Evolutionary conservation across 2,888 invertebrate genomes (phyloP), one percentile per base, ranked within the genome.

Genomic region (Thera obeliscata): DNA sequence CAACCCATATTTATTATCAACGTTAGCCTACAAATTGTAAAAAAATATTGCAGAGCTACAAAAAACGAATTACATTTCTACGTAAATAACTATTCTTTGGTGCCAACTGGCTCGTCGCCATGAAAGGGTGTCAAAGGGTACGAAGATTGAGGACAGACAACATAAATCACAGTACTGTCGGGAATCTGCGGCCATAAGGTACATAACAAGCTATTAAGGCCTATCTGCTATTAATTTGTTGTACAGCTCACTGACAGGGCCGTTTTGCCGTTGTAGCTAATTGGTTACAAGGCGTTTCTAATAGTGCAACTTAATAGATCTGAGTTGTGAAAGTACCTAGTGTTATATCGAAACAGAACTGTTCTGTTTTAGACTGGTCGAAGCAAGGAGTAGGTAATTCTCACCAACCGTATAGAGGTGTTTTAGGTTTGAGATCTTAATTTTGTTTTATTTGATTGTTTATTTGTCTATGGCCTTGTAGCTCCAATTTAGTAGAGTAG

Each of bases 141-240:
- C 68, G 78, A 76, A 74, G 72, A 74, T 72, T 70, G 76, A 66
- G 72, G 74, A 69, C 63, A 71, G 72, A 57, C 72, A 76, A 76
- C 78, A 85, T 86, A 79, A 86, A 86, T 86, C 85, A 85, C 78
- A 76, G 74, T 73, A 72, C 69, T 72, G 67, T 56, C 38, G 12
- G 56, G 62, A 71, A 76, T 70, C 69, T 57, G 62, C 73, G 77
- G 81, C 79, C 80, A 74, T 74, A 9, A 46, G 43, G 43, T 46
- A 9, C 43, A 7, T 78, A 82, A 81, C 78, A 78, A 82, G 74
- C 80, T 76, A 81, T 86, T 82, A 85, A 74, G 68, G 76, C 76
- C 76, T 71, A 71, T 70, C 75, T 61, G 71, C 74, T 78, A 80
- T 79, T 80, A 78, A 81, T 81, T 81, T 76, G 72, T 56, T 49